Percentiles rank a stretch among this genome's conserved stretches.
Conservation (phyloP, 2,113 vertebrate species). For the Cercopithecus mona region DNA sequence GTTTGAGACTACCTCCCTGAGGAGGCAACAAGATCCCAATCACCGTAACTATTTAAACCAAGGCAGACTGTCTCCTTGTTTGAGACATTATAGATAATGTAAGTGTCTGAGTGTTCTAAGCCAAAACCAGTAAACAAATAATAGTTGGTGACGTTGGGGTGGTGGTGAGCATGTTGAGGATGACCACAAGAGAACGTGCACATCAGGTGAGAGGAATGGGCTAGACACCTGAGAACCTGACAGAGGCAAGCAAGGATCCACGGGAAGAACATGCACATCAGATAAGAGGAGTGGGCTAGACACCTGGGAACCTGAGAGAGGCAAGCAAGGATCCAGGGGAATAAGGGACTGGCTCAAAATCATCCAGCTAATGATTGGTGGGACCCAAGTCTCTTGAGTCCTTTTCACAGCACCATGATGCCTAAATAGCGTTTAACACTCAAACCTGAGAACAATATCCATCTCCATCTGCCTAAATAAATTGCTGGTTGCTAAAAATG, state of each 20-base stretch:
- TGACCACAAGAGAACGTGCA: not conserved
- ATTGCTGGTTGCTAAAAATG: conserved; percentile 27
- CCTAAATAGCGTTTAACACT: not conserved
- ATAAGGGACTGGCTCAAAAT: not conserved
- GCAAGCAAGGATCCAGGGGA: not conserved
- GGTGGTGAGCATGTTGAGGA: not conserved
- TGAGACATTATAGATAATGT: not conserved
- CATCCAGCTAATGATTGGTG: not conserved
- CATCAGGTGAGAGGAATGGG: not conserved
- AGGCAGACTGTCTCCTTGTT: not conserved
- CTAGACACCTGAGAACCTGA: not conserved
- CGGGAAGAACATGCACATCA: not conserved
- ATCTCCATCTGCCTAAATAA: conserved; percentile 33
- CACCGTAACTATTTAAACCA: not conserved
- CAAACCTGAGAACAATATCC: not conserved
- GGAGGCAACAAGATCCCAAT: not conserved
- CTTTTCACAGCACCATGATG: not conserved
- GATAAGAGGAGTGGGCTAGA: not conserved
- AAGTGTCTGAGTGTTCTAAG: not conserved
- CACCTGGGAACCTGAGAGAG: not conserved
- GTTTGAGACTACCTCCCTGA: not conserved
- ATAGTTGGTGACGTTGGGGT: not conserved
- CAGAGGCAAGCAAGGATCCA: not conserved
- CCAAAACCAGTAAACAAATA: not conserved
- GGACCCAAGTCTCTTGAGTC: not conserved